Percentiles rank a stretch among this genome's conserved stretches.
Evolutionary conservation across 2,113 vertebrate genomes (phyloP).

Genomic region (Xenopus borealis): DNA sequence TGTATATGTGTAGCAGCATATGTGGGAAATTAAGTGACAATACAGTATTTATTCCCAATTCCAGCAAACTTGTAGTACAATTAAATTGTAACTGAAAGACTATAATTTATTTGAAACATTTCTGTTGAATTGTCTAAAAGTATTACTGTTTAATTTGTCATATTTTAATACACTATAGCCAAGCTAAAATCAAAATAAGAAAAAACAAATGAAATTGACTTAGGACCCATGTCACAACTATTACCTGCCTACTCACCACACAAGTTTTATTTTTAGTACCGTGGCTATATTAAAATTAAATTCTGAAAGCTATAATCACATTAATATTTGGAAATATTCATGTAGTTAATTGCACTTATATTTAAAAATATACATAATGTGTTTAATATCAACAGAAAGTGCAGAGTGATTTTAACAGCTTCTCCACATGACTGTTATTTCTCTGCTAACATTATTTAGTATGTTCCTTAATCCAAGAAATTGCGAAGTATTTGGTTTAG

Average conservation of each 20-base stretch:
- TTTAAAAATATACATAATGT: slow-evolving; percentile 7
- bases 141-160: too few relatives aligned
- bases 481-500: too few relatives aligned
- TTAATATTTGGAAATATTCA: not conserved
- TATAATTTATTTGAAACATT: too few relatives aligned
- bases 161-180: too few relatives aligned
- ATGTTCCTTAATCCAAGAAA: too few relatives aligned
- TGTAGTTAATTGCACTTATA: not conserved
- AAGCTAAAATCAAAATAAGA: too few relatives aligned
- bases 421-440: not conserved
- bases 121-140: too few relatives aligned
- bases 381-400: slow-evolving; percentile 1
- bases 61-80: too few relatives aligned
- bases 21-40: too few relatives aligned
- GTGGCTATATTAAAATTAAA: not conserved
- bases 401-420: slow-evolving; percentile 12
- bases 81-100: too few relatives aligned
- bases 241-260: not conserved
- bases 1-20: too few relatives aligned
- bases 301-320: slow-evolving; percentile 8
- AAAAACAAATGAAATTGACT: not conserved
- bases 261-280: not conserved
- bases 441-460: not conserved
- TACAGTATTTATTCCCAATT: too few relatives aligned
- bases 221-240: not conserved